Conservation (phyloP, 1,140 invertebrate species). For the Nilaparvata lugens region DNA sequence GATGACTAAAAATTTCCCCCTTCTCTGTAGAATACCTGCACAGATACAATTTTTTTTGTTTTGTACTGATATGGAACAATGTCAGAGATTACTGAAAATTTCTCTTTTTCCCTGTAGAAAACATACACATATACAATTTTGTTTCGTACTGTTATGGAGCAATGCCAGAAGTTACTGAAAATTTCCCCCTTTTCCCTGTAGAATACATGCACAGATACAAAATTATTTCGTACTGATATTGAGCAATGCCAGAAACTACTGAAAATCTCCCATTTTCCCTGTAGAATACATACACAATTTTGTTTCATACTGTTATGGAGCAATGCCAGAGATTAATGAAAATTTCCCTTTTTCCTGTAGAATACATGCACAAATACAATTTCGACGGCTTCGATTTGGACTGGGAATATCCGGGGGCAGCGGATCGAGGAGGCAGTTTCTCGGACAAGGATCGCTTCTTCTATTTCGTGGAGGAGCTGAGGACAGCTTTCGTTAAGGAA, state of each 20-base stretch:
- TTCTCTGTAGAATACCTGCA: too few species aligned
- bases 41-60: too few species aligned
- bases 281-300: background rate
- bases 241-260: too few species aligned
- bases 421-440: constrained; percentile 72
- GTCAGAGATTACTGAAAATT: too few species aligned
- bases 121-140: background rate
- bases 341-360: constrained; percentile 33
- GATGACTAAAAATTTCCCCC: too few species aligned
- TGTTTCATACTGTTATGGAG: too few species aligned
- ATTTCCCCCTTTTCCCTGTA: constrained; percentile 19
- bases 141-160: too few species aligned
- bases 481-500: constrained; percentile 62
- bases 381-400: constrained; percentile 80
- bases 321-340: background rate
- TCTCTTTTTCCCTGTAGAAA: too few species aligned
- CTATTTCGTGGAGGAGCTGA: constrained; percentile 73
- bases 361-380: constrained; percentile 62
- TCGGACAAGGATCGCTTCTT: constrained; percentile 74
- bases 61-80: too few species aligned
- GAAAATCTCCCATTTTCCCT: too few species aligned
- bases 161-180: background rate
- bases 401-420: constrained; percentile 80
- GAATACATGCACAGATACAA: too few species aligned
- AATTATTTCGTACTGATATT: too few species aligned